A percentile compares a stretch with the other conserved stretches of the same genome.
phyloP scores from a whole-genome alignment of 2,888 invertebrate genomes.

The Heteropelma amictum region DNA sequence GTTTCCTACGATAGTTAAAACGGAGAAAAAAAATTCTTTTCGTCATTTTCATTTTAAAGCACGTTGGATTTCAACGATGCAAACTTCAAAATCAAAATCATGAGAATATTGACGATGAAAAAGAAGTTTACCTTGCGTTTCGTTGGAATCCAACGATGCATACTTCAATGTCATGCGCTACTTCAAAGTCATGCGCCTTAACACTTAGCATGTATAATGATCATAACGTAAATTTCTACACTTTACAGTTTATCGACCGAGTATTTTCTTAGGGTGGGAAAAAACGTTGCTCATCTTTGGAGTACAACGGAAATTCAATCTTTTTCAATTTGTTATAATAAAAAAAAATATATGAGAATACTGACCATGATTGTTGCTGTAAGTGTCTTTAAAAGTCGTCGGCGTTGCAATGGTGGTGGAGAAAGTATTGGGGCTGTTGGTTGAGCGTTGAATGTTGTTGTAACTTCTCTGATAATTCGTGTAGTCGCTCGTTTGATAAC shows the following conservation, averaged over 20 bases:
- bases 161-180: too few relatives aligned
- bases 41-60: conserved; percentile 65
- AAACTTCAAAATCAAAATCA: too few relatives aligned
- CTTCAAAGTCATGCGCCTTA: too few relatives aligned
- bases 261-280: too few relatives aligned
- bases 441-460: conserved; percentile 71
- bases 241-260: too few relatives aligned
- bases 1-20: conserved; percentile 78
- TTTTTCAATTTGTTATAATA: background rate
- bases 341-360: background rate
- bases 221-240: too few relatives aligned
- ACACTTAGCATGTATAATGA: too few relatives aligned
- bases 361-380: conserved; percentile 63
- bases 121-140: too few relatives aligned
- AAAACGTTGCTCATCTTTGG: too few relatives aligned
- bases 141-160: too few relatives aligned
- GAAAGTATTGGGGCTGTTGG: conserved; percentile 58
- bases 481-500: conserved; percentile 69
- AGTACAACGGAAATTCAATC: background rate
- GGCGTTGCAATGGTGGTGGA: conserved; percentile 68
- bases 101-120: too few relatives aligned
- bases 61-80: too few relatives aligned
- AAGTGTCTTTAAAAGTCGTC: conserved; percentile 66
- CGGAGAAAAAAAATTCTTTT: conserved; percentile 61
- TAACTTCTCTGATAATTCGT: conserved; percentile 69